Conservation (phyloP, 2,888 invertebrate species). For the Schizotus pectinicornis region DNA sequence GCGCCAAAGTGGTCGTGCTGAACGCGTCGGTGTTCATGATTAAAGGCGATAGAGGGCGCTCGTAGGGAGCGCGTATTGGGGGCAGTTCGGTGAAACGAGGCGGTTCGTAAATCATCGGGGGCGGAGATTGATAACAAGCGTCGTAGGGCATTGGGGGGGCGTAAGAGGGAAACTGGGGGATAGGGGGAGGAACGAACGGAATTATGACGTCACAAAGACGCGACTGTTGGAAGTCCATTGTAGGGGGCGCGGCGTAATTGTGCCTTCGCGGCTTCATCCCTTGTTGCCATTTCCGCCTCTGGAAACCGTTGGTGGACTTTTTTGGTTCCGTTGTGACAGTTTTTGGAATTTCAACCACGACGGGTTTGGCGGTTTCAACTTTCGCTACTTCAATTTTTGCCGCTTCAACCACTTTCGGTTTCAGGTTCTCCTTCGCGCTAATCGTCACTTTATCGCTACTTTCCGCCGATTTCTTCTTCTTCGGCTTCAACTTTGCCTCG, state of each 20-base stretch:
- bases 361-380: neutral
- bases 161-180: neutral
- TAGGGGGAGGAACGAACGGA: slow-evolving; percentile 7
- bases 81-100: slow-evolving; percentile 22
- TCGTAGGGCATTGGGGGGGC: neutral
- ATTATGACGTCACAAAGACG: neutral
- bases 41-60: slow-evolving; percentile 51
- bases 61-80: slow-evolving; percentile 39
- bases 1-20: slow-evolving; percentile 48
- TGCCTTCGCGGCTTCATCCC: neutral
- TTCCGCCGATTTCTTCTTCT: slow-evolving; percentile 27
- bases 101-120: slow-evolving; percentile 14
- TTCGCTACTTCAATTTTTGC: neutral
- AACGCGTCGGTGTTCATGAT: slow-evolving; percentile 49
- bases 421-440: slow-evolving; percentile 3
- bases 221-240: neutral
- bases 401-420: neutral
- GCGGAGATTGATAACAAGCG: slow-evolving; percentile 6
- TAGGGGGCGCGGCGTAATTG: neutral
- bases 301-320: slow-evolving; percentile 1
- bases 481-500: slow-evolving; percentile 32
- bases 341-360: slow-evolving; percentile 7
- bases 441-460: neutral
- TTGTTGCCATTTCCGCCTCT: slow-evolving; percentile 18
- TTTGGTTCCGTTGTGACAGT: slow-evolving; percentile 8